A percentile compares a stretch with the other conserved stretches of the same genome.
phyloP scores from a whole-genome alignment of 2,113 vertebrate species.

The Plectropomus leopardus region DNA sequence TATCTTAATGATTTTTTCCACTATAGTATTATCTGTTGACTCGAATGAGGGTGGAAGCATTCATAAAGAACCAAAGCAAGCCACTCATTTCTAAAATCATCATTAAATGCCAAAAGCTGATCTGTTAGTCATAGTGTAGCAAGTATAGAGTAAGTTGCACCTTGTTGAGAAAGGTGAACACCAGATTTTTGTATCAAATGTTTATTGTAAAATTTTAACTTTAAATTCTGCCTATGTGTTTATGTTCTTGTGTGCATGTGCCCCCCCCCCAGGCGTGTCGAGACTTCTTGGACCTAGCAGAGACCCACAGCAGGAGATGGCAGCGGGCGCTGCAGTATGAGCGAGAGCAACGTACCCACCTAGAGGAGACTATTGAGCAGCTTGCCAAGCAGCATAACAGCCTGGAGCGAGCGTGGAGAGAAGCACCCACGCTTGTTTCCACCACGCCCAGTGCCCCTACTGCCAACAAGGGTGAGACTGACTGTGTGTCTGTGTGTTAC shows the following conservation, averaged over 20 bases:
- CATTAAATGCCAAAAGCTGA: not conserved
- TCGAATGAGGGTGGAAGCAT: not conserved
- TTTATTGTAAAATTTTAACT: not conserved
- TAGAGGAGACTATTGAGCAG: slow-evolving; percentile 98
- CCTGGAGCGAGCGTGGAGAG: slow-evolving; percentile 95
- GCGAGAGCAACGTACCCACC: slow-evolving; percentile 93
- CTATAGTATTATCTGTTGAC: not conserved
- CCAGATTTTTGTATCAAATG: not conserved
- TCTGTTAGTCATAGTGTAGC: not conserved
- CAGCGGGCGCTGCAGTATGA: slow-evolving; percentile 97
- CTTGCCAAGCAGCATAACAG: slow-evolving; percentile 99
- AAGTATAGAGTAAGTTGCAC: not conserved
- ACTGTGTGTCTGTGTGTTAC: not conserved
- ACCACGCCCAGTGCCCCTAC: slow-evolving; percentile 76
- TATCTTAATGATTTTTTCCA: not conserved
- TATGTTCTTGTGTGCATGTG: slow-evolving; percentile 6
- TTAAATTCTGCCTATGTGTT: slow-evolving; percentile 7
- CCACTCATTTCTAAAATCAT: not conserved
- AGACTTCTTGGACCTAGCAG: slow-evolving; percentile 96
- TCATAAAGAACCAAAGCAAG: not conserved
- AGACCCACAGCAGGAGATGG: slow-evolving; percentile 95
- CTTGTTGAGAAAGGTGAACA: not conserved
- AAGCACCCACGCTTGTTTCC: slow-evolving; percentile 86
- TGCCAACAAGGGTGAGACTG: slow-evolving; percentile 88
- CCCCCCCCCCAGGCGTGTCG: slow-evolving; percentile 92